phyloP scores from a whole-genome alignment of 2,888 invertebrate genomes.

The Chrysolina haemoptera region DNA sequence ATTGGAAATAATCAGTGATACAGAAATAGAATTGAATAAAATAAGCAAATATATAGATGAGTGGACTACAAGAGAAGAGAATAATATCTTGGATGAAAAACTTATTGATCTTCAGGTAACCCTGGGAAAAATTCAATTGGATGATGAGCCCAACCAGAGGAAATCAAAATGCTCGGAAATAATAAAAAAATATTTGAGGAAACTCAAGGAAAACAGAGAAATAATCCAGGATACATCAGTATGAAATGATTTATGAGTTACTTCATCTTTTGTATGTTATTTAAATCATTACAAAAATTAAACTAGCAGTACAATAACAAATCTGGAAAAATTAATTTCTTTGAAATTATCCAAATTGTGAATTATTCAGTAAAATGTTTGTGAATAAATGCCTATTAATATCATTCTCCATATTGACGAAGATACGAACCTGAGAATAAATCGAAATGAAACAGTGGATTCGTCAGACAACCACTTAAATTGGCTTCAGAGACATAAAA shows the following conservation, averaged over 20 bases:
- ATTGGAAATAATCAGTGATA: conserved; percentile 35
- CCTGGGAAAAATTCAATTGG: conserved; percentile 49
- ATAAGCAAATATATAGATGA: conserved; percentile 36
- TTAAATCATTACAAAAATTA: no score
- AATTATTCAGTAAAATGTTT: no score
- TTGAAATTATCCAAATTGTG: no score
- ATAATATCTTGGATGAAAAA: conserved; percentile 53
- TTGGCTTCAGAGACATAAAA: no score
- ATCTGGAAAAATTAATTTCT: no score
- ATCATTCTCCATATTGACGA: no score
- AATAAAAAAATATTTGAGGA: conserved; percentile 46
- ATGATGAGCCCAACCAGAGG: conserved; percentile 44
- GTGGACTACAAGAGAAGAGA: conserved; percentile 40
- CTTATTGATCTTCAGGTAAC: conserved; percentile 53
- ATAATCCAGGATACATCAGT: background rate
- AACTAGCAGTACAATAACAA: no score
- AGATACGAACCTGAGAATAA: no score
- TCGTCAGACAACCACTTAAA: no score
- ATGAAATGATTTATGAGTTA: background rate
- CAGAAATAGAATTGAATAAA: conserved; percentile 42
- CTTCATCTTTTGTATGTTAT: no score
- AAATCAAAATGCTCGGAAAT: conserved; percentile 48
- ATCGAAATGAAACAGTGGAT: no score
- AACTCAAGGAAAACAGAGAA: conserved; percentile 32
- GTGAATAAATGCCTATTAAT: no score